Percentiles rank a stretch among this genome's conserved stretches.
Evolutionary conservation across 2,888 invertebrate genomes (phyloP).

Genomic region (Galeruca laticollis): DNA sequence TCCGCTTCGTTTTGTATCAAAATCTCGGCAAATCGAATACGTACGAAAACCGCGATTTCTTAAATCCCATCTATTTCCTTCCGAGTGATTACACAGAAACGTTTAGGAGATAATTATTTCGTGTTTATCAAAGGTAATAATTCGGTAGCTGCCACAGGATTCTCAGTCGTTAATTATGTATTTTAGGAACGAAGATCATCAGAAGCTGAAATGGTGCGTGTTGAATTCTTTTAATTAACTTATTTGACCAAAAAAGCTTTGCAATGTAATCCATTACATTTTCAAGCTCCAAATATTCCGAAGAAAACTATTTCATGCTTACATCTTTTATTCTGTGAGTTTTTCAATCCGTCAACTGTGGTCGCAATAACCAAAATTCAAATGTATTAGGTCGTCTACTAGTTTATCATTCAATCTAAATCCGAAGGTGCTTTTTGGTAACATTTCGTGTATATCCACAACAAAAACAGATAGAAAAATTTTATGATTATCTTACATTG

Average conservation of each 20-base stretch:
- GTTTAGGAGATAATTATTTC: slow-evolving; percentile 29
- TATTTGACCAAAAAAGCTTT: background rate
- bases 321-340: too few relatives aligned
- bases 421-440: too few relatives aligned
- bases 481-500: too few relatives aligned
- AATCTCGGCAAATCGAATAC: slow-evolving; percentile 25
- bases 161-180: slow-evolving; percentile 14
- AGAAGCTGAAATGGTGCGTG: background rate
- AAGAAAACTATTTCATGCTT: too few relatives aligned
- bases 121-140: slow-evolving; percentile 26
- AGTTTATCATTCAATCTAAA: too few relatives aligned
- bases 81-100: slow-evolving; percentile 21
- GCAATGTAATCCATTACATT: background rate
- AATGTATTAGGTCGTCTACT: too few relatives aligned
- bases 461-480: too few relatives aligned
- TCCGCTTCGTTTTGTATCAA: slow-evolving; percentile 23
- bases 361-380: too few relatives aligned
- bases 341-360: too few relatives aligned
- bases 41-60: slow-evolving; percentile 23
- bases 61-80: slow-evolving; percentile 31
- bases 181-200: background rate
- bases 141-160: slow-evolving; percentile 15
- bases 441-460: too few relatives aligned
- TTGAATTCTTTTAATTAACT: background rate
- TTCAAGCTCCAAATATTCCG: background rate